These are phyloP conservation scores for Ariopsis seemanni DNA, from an alignment of 2,113 vertebrate species.

Conservation along the genomic window DNA sequence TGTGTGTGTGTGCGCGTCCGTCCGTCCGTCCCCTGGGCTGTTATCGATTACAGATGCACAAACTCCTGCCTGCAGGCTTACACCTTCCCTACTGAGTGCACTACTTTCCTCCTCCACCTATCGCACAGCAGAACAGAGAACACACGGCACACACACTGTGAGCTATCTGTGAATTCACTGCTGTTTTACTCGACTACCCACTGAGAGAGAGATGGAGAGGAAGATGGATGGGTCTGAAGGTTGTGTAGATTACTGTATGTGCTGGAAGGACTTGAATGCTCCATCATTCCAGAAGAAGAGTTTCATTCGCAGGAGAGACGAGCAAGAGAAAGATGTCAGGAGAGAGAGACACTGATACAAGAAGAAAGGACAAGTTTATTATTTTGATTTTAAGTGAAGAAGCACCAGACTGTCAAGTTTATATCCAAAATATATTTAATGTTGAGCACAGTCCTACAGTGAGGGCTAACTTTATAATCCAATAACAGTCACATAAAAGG, in stretches of 20 bases:
- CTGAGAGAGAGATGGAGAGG: not conserved
- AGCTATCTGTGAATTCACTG: not conserved
- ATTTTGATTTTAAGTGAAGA: not conserved
- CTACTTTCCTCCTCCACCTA: not conserved
- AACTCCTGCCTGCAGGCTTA: conserved; percentile 12
- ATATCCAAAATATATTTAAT: not conserved
- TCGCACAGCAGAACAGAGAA: not conserved
- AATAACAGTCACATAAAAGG: not conserved
- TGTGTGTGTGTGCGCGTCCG: conserved; percentile 10
- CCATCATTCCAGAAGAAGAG: not conserved
- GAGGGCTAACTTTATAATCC: not conserved
- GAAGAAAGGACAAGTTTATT: conserved; percentile 4
- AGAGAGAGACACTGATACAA: not conserved
- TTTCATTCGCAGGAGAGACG: not conserved
- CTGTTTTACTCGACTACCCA: conserved; percentile 3
- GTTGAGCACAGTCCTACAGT: not conserved
- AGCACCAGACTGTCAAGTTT: not conserved
- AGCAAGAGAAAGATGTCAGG: not conserved
- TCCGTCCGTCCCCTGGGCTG: not conserved
- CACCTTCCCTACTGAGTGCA: conserved; percentile 8
- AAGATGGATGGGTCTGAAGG: conserved; percentile 12
- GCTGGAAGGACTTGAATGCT: not conserved
- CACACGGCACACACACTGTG: not conserved
- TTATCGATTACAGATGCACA: conserved; percentile 29
- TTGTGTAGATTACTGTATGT: conserved; percentile 23